Base-by-base conservation (phyloP, 1,140 invertebrate species). In the Bombus haemorrhoidalis region DNA sequence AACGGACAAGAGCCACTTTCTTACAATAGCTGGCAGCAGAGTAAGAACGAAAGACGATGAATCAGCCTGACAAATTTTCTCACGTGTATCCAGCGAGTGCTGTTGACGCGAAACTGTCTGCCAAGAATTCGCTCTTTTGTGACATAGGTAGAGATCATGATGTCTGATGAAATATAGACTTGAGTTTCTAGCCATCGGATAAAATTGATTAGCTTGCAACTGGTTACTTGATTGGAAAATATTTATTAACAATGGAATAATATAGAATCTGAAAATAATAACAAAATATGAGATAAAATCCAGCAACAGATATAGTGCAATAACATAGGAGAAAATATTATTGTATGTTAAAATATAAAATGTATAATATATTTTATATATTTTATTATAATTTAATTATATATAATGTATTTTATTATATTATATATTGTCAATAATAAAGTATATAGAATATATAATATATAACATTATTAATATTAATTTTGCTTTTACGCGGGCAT, bases 51-150 rank as follows among this genome's bases (percentile, higher is more conserved):
- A 39, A 71, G 68, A 71, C 68, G 68, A 71, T 71, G 68, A 71
- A 71, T 71, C 68, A 71, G 68, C 37, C 39, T 71, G 68, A 71
- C 68, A 71, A 71, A 71, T 71, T 71, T 71, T 71, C 68, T 71
- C 68, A 39, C 68, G 68, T 71, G 68, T 37, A 39, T 37, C 9
- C 25, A 12, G 22, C 34, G 68, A 69, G 68, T 69, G 68, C 34
- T 25, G 68, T 69, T 69, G 68, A 69, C 68, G 68, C 68, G 10
- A 25, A 13, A 69, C 37, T 71, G 68, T 39, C 68, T 39, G 68
- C 68, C 68, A 71, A 71, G 68, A 71, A 71, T 37, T 71, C 34
- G 37, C 3, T 32, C 37, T 71, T 71, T 28, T 9, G 37, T 39
- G 12, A 71, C 37, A 28, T 39, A 25, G 34, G 37, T 39, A 39